These are phyloP conservation scores for Oedothorax gibbosus DNA, from an alignment of 1,140 invertebrate species.

Conservation along the genomic window DNA sequence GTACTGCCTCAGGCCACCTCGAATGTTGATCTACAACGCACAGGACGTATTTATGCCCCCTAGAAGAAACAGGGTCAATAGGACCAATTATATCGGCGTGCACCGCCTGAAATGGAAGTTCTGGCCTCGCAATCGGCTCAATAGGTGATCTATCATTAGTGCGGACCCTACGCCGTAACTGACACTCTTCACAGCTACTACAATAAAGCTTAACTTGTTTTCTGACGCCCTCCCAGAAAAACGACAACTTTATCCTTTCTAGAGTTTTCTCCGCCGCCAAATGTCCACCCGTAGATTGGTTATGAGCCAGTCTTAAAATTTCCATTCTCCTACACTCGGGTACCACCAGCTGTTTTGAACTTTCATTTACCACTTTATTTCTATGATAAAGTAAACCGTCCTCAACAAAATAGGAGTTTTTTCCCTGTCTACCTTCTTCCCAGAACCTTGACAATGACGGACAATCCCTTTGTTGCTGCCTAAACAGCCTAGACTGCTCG, in stretches of 20 bases:
- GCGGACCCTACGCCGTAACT: background rate
- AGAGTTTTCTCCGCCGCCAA: background rate
- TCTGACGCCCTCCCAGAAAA: conserved; percentile 2
- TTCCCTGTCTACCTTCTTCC: background rate
- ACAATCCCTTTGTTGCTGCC: background rate
- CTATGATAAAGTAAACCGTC: conserved; percentile 1
- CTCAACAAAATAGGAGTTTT: background rate
- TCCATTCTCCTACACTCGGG: background rate
- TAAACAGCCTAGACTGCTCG: too few relatives aligned
- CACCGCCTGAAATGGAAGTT: conserved; percentile 14
- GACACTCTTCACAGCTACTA: background rate
- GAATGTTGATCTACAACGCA: background rate
- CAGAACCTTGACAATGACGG: background rate
- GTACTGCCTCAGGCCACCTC: too few relatives aligned
- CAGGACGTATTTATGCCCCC: conserved; percentile 20
- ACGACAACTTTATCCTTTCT: background rate
- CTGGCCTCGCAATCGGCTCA: background rate
- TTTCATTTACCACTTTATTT: background rate
- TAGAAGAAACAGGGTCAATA: background rate
- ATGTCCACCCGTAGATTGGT: background rate
- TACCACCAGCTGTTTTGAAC: conserved; percentile 1
- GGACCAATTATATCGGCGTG: background rate
- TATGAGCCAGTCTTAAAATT: background rate
- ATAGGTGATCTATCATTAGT: background rate
- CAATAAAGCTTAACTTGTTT: conserved; percentile 2